Conservation (phyloP, 1,140 invertebrate genomes). For the Heliothis virescens region DNA sequence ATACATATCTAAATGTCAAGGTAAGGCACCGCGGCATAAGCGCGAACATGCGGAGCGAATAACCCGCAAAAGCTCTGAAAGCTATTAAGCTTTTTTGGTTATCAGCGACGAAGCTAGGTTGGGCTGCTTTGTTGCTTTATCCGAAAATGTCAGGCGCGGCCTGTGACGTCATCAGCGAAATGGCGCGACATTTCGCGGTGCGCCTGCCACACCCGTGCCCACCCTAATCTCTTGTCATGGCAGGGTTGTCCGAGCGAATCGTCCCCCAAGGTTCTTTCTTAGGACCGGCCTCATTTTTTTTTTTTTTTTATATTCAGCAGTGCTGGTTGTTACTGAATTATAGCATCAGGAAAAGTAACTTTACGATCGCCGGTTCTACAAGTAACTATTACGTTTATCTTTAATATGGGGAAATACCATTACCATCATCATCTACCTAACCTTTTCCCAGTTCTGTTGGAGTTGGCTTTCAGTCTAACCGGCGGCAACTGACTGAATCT, state of each 20-base stretch:
- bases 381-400: neutral
- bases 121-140: constrained; percentile 80
- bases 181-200: constrained; percentile 81
- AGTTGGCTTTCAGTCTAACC: no score
- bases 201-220: constrained; percentile 73
- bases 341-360: constrained; percentile 21
- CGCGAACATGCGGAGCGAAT: constrained; percentile 68
- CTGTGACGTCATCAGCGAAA: constrained; percentile 77
- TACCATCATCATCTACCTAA: no score
- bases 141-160: constrained; percentile 82
- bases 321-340: constrained; percentile 50
- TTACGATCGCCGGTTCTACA: neutral
- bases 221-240: constrained; percentile 79
- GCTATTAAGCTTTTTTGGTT: constrained; percentile 79
- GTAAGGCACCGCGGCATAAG: constrained; percentile 64
- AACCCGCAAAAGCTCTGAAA: constrained; percentile 71
- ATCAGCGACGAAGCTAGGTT: constrained; percentile 75
- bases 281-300: constrained; percentile 69
- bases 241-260: constrained; percentile 73
- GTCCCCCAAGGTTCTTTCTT: constrained; percentile 61
- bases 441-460: no score
- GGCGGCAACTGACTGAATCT: no score
- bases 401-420: neutral
- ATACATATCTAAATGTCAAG: constrained; percentile 73
- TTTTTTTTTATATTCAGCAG: constrained; percentile 68